Base-by-base conservation (phyloP, 2,113 vertebrate genomes). In the Gymnorhina tibicen region DNA sequence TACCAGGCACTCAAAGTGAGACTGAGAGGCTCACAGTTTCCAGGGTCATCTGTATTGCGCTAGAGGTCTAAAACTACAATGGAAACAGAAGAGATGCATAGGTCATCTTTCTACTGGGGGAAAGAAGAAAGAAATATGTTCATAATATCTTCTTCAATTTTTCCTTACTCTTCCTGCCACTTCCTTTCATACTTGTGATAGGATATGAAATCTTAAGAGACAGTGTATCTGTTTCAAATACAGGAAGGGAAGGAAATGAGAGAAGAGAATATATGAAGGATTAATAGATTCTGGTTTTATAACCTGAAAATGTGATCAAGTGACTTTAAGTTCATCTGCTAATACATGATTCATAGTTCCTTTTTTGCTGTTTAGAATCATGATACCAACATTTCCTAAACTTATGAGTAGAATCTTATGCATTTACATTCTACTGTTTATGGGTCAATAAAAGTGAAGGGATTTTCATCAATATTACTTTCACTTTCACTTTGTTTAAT, bases 401-500 rank as follows among this genome's bases (percentile, higher is more conserved):
- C 58, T 84, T 91, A 76, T 93, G 50, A 95, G 80, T 80, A 90
- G 14, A 37, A 82, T 32, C 70, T 82, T 89, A 52, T 4, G 7
- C 47, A 90, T 94, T 97, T 95, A 89, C 11, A 87, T 52, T 80
- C 33, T 77, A 69, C 93, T 94, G 59, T 96, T 97, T 97, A 97
- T 89, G 67, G 56, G 68, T 89, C 76, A 93, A 89, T 96, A 97
- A 96, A 97, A 97, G 89, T 81, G 46, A 96, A 96, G 20, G 2
- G 3, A 26, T 94, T 96, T 97, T 97, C 52, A 96, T 95, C 85
- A 88, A 89, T 96, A 97, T 91, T 97, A 81, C 52, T 95, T 97
- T 90, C 80, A 81, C 52, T 95, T 97, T 90, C 80, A 93, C n/a
- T 97, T 96, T 97, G 93, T 96, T 93, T 97, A 69, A 93, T 79